Evolutionary conservation across 2,888 invertebrate genomes (phyloP), one percentile per base, ranked within the genome.

Genomic region (Leptinotarsa tumamoca): DNA sequence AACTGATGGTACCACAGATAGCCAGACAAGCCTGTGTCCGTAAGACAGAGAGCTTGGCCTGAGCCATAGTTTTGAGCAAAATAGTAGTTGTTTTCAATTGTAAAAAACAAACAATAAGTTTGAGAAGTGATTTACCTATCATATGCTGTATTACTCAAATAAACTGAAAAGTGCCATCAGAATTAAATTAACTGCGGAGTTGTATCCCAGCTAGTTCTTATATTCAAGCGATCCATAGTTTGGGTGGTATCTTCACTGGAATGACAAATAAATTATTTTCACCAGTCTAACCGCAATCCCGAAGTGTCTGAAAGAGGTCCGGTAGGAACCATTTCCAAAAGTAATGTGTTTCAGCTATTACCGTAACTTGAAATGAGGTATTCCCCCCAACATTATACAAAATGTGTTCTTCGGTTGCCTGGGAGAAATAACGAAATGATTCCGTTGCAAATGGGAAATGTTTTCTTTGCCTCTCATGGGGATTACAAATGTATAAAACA

Each of bases 311-410:
- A 68, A 74, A 68, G 77, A 72, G 72, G 73, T 80, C 81, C 83
- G 76, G 56, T 77, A 79, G 82, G 84, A 83, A 80, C 81, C 80
- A 78, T 83, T 82, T 81, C 79, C 77, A 79, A 76, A 81, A 79
- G 82, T 85, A 85, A 85, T 84, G 84, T 79, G 82, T 82, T 78
- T 81, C 78, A 82, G 82, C 85, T 85, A 85, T 86, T 85, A 85
- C 82, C 43, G 77, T 74, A 78, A 78, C 77, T 78, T 80, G 73
- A 75, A 82, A 80, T 81, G 80, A 81, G 80, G 78, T 75, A 73
- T 67, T 43, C 43, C 10, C 43, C 23, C 13, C 43, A 43, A 43
- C 43, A 43, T 43, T 13, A 3, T 10, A 13, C 10, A 13, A 43
- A 43, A 43, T 43, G 10, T 43, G 3, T 43, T 43, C 10, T 43